These are phyloP conservation scores for Chelonia mydas DNA, from an alignment of 2,797 vertebrate genomes.

Conservation along the genomic window DNA sequence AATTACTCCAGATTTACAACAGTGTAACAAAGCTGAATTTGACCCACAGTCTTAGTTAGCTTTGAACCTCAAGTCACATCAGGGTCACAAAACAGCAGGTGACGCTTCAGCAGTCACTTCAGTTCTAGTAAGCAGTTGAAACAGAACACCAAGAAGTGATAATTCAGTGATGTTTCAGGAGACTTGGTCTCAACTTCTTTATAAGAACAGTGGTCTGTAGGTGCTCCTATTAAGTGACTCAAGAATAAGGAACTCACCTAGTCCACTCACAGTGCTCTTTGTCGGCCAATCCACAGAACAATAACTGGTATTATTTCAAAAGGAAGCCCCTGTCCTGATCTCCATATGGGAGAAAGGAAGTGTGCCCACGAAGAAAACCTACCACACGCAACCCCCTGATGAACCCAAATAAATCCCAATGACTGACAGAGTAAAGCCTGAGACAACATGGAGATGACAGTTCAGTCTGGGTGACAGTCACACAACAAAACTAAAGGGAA, in stretches of 20 bases:
- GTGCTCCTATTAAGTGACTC: neutral
- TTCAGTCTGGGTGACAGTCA: neutral
- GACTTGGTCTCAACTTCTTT: constrained; percentile 17
- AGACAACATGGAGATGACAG: neutral
- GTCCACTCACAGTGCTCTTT: neutral
- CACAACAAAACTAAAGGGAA: constrained; percentile 1
- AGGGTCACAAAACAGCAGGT: constrained; percentile 1
- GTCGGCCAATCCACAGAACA: neutral
- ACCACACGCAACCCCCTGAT: neutral
- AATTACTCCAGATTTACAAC: neutral
- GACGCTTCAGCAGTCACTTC: neutral
- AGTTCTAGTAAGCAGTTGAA: neutral
- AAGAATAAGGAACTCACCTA: neutral
- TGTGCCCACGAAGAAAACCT: neutral
- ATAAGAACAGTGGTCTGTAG: neutral
- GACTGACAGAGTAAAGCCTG: neutral
- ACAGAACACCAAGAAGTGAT: constrained; percentile 35
- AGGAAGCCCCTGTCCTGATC: neutral
- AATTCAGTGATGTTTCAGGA: constrained; percentile 13
- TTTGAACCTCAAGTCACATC: constrained; percentile 17
- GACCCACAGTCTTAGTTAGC: constrained; percentile 29
- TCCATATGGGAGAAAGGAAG: too few relatives aligned
- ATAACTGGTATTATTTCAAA: neutral
- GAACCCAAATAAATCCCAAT: neutral
- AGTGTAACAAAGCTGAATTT: neutral